Evolutionary conservation across 2,797 vertebrate species (phyloP).

Genomic region (Gymnopithys bicolor): DNA sequence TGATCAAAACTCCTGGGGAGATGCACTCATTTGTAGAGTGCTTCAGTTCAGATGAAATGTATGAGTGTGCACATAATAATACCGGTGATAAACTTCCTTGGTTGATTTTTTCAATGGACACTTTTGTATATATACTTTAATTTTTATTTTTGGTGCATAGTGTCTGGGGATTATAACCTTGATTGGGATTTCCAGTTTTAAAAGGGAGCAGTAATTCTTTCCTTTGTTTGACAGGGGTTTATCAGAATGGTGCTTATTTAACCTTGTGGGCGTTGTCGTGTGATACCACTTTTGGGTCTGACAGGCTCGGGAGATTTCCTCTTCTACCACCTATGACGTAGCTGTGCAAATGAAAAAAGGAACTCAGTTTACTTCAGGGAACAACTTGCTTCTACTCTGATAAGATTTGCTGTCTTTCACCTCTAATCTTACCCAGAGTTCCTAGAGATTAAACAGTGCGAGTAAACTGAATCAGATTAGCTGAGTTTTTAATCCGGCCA

Average conservation of each 20-base stretch:
- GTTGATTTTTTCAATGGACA: neutral
- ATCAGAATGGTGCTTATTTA: constrained; percentile 53
- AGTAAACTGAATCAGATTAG: constrained; percentile 12
- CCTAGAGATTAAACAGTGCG: neutral
- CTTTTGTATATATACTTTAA: neutral
- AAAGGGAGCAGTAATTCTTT: constrained; percentile 47
- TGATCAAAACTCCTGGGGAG: neutral
- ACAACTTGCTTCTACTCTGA: constrained; percentile 34
- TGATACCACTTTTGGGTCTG: constrained; percentile 54
- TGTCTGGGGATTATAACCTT: constrained; percentile 46
- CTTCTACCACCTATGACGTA: constrained; percentile 52
- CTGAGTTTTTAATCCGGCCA: neutral
- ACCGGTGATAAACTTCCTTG: neutral
- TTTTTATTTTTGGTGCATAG: neutral
- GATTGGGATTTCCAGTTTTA: constrained; percentile 45
- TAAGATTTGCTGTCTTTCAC: constrained; percentile 46
- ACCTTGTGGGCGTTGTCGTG: constrained; percentile 46
- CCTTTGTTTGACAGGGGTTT: constrained; percentile 40
- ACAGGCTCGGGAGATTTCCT: constrained; percentile 57
- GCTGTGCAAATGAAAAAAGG: constrained; percentile 50
- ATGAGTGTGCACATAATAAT: neutral
- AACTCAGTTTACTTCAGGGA: constrained; percentile 65
- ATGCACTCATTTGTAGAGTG: neutral
- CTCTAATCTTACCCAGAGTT: neutral
- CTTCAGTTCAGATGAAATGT: neutral